phyloP scores from a whole-genome alignment of 2,888 invertebrate genomes.

The Phoronis australis region DNA sequence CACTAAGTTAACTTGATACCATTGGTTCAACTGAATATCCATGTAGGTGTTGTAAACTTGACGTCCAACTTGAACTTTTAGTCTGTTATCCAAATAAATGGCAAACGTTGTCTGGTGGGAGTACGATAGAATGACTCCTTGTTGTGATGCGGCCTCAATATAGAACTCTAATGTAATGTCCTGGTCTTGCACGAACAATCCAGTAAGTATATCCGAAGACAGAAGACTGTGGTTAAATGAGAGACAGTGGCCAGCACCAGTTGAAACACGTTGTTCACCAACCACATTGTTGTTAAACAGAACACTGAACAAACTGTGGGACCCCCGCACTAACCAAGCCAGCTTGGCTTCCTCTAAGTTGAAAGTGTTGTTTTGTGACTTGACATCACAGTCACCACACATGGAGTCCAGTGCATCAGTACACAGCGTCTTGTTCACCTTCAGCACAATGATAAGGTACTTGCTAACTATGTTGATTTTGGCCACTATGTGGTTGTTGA shows the following conservation, averaged over 20 bases:
- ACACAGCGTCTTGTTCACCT: slow-evolving; percentile 8
- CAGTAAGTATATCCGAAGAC: slow-evolving; percentile 7
- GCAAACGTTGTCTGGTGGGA: slow-evolving; percentile 5
- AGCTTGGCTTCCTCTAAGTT: slow-evolving; percentile 5
- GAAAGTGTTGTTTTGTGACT: neutral
- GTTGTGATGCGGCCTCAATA: slow-evolving; percentile 9
- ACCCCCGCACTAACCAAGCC: slow-evolving; percentile 10
- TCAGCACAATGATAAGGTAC: slow-evolving; percentile 9
- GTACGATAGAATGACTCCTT: slow-evolving; percentile 18
- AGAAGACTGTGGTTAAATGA: slow-evolving; percentile 8
- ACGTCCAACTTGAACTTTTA: slow-evolving; percentile 8
- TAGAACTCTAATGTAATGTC: slow-evolving; percentile 18
- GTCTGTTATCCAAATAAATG: slow-evolving; percentile 7
- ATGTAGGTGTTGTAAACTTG: slow-evolving; percentile 15
- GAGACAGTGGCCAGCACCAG: slow-evolving; percentile 15
- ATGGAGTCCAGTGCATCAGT: slow-evolving; percentile 3
- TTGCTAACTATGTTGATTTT: slow-evolving; percentile 8
- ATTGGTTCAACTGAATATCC: slow-evolving; percentile 11
- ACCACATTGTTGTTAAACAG: slow-evolving; percentile 8
- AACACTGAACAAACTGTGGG: slow-evolving; percentile 11
- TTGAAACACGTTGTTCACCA: slow-evolving; percentile 6
- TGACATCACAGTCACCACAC: slow-evolving; percentile 9
- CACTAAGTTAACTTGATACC: slow-evolving; percentile 23
- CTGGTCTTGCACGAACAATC: slow-evolving; percentile 7
- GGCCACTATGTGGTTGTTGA: neutral